These are phyloP conservation scores for Platysternon megacephalum DNA, from an alignment of 2,113 vertebrate genomes.

Conservation along the genomic window DNA sequence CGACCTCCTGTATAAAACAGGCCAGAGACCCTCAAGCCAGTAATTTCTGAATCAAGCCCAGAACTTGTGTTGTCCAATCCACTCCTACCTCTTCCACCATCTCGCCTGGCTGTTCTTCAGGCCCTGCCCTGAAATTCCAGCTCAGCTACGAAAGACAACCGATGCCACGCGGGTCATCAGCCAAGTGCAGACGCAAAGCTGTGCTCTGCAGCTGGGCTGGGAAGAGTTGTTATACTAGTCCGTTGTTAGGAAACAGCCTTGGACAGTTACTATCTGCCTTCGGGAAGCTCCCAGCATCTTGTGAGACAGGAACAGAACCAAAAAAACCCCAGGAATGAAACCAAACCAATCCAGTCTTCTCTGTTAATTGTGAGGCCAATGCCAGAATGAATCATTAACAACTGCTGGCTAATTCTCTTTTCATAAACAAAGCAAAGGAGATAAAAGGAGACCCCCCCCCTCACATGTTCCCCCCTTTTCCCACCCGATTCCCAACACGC, in stretches of 20 bases:
- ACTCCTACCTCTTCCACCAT: neutral
- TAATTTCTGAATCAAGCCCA: neutral
- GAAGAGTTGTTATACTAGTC: neutral
- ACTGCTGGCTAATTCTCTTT: neutral
- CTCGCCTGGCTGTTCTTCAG: neutral
- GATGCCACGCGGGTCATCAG: neutral
- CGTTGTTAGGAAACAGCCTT: neutral
- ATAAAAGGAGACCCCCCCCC: constrained; percentile 5
- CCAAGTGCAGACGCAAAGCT: neutral
- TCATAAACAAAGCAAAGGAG: neutral
- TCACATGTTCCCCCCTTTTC: neutral
- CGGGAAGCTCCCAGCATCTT: neutral
- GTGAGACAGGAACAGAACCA: neutral
- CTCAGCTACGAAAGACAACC: neutral
- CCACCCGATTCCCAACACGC: neutral
- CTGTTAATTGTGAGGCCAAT: neutral
- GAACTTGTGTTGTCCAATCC: neutral
- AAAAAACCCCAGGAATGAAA: neutral
- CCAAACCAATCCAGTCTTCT: neutral
- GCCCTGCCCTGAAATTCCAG: neutral
- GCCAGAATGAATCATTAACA: neutral
- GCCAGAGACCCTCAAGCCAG: neutral
- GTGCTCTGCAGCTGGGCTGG: neutral
- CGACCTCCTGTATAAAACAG: neutral
- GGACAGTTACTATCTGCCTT: neutral